phyloP scores from a whole-genome alignment of 2,113 vertebrate species.

The Alces alces region DNA sequence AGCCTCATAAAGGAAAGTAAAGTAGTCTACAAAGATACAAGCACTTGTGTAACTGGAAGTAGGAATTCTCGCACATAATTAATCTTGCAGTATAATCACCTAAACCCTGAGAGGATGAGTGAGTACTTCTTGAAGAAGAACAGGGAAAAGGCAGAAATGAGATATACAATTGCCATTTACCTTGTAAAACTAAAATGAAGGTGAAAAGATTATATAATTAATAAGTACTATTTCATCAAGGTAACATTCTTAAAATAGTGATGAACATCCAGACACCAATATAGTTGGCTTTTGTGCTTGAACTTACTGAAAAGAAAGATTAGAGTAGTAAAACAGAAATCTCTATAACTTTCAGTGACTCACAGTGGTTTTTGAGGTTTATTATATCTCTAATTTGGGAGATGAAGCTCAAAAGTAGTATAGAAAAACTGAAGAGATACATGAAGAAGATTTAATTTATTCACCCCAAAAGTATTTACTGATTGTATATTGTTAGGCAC shows the following conservation, averaged over 20 bases:
- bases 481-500: background rate
- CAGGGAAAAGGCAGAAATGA: background rate
- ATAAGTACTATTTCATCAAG: background rate
- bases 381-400: background rate
- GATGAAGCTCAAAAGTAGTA: background rate
- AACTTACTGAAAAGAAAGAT: background rate
- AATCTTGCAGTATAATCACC: background rate
- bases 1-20: background rate
- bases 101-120: background rate
- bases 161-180: background rate
- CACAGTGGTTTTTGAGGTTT: background rate
- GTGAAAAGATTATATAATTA: slow-evolving; percentile 14
- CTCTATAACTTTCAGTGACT: background rate
- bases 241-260: slow-evolving; percentile 29
- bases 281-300: background rate
- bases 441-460: background rate
- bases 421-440: background rate
- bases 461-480: background rate
- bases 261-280: background rate
- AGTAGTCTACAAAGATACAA: background rate
- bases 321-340: background rate
- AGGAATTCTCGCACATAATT: slow-evolving; percentile 11
- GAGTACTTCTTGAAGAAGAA: slow-evolving; percentile 3
- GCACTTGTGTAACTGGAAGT: background rate
- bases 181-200: background rate